A percentile compares a stretch with the other conserved stretches of the same genome.
Conservation (phyloP, 2,888 invertebrate species). For the Capitulum mitella region DNA sequence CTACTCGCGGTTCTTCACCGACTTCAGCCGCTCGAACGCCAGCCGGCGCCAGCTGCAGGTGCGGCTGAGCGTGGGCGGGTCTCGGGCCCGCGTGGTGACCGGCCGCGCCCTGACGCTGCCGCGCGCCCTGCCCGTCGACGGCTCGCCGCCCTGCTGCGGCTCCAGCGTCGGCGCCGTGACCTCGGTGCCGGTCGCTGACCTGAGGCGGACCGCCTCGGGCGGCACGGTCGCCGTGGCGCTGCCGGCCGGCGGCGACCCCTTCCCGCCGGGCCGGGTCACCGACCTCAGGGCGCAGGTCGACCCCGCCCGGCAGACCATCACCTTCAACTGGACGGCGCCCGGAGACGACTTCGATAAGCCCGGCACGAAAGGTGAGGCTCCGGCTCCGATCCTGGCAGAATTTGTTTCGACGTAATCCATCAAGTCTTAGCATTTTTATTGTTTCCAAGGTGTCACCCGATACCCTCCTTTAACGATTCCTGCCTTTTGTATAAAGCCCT, state of each 20-base stretch:
- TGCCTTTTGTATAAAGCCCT: no score
- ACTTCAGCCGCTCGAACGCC: constrained; percentile 36
- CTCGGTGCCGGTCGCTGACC: background rate
- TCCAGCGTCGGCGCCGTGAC: constrained; percentile 25
- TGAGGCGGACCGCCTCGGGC: constrained; percentile 8
- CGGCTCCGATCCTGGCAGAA: no score
- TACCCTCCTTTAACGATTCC: no score
- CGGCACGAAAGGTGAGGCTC: constrained; percentile 19
- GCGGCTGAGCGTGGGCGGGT: constrained; percentile 31
- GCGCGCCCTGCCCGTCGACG: constrained; percentile 26
- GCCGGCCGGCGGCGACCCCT: constrained; percentile 41
- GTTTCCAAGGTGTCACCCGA: no score
- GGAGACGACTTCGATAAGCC: constrained; percentile 43
- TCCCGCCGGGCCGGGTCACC: constrained; percentile 50
- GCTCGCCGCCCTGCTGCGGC: constrained; percentile 38
- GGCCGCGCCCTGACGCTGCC: background rate
- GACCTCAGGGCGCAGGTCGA: constrained; percentile 50
- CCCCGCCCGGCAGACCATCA: constrained; percentile 47
- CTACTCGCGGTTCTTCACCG: constrained; percentile 55
- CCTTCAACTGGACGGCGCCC: constrained; percentile 55
- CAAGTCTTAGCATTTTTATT: no score
- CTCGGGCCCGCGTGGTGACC: constrained; percentile 32
- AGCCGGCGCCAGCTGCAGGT: constrained; percentile 38
- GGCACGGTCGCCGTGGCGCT: constrained; percentile 22
- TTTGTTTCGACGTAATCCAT: no score